phyloP scores from a whole-genome alignment of 2,888 invertebrate species.

The Latrodectus hesperus region DNA sequence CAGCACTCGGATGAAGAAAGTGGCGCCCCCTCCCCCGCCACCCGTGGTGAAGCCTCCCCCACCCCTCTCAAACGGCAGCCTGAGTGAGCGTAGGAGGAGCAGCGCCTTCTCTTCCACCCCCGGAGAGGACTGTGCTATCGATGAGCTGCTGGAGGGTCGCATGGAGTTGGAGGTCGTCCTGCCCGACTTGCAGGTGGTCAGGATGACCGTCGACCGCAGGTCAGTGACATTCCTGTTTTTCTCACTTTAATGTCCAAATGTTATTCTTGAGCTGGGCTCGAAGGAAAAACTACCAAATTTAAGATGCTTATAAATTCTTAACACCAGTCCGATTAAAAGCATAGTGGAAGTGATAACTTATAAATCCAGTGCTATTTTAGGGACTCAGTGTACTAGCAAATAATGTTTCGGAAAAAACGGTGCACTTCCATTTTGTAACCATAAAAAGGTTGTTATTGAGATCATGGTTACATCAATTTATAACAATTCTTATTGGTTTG shows the following conservation, averaged over 20 bases:
- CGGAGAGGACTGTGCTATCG: conserved; percentile 64
- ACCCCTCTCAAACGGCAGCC: conserved; percentile 40
- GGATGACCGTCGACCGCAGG: conserved; percentile 80
- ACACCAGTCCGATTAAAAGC: too few relatives aligned
- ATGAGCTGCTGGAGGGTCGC: conserved; percentile 81
- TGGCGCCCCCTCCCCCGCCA: conserved; percentile 62
- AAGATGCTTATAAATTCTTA: too few relatives aligned
- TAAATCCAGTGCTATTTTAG: too few relatives aligned
- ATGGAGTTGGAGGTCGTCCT: conserved; percentile 82
- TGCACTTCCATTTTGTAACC: too few relatives aligned
- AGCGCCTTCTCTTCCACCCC: conserved; percentile 22
- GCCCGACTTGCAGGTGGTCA: conserved; percentile 78
- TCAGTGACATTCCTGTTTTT: conserved; percentile 72
- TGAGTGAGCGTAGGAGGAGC: conserved; percentile 16
- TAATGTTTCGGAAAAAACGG: too few relatives aligned
- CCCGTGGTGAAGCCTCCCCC: conserved; percentile 25
- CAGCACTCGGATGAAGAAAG: conserved; percentile 66
- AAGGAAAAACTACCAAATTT: too few relatives aligned
- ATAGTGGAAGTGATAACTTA: too few relatives aligned
- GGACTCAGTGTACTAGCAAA: too few relatives aligned
- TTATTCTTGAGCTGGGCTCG: too few relatives aligned
- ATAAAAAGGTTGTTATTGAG: too few relatives aligned
- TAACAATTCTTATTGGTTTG: too few relatives aligned
- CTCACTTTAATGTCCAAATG: neutral
- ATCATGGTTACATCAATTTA: too few relatives aligned